Base-by-base conservation (phyloP, 2,888 invertebrate genomes). In the Punctoribates punctum region DNA sequence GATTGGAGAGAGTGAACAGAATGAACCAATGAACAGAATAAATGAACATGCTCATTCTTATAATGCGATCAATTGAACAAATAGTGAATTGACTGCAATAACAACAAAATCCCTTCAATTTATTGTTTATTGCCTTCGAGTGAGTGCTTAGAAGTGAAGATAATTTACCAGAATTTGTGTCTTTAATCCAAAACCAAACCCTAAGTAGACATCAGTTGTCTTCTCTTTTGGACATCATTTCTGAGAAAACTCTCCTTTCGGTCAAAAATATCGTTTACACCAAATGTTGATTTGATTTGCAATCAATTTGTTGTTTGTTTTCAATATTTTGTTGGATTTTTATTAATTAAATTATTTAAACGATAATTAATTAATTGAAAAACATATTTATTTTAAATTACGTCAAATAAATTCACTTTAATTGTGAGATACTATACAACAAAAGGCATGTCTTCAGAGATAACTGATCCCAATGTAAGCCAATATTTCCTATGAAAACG, bases 391-490 rank as follows among this genome's bases (percentile, higher is more conserved):
- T 57, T 25, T 23, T 57, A 8, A 23, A 57, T 57, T 25, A 25
- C 6, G 9, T 23, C 5, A 23, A 2, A 51, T 51, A 6, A 23
- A 57, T 34, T 34, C 34, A n/a, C n/a, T n/a, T n/a, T n/a, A 34
- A 34, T 54, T 54, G 6, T n/a, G 20, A 23, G 20, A n/a, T 20
- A 11, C 6, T 54, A n/a, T 42, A 42, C 54, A 54, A 20, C n/a
- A 20, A 5, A 54, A 54, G 11, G 25, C 20, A 65, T 65, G 65
- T 65, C 65, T 65, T 34, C 65, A 15, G 34, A 34, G 0, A n/a
- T 3, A 65, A 65, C 34, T 17, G 65, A 65, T 65, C 34, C 34
- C 5, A 65, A 34, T 65, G 65, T 65, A 20, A 65, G 65, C 17
- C 38, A 29, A 4, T 27, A 54, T 20, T 11, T 42, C 11, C 20